Evolutionary conservation across 2,797 vertebrate species (phyloP), one percentile per base, ranked within the genome.

Genomic region (Malacoraja senta): DNA sequence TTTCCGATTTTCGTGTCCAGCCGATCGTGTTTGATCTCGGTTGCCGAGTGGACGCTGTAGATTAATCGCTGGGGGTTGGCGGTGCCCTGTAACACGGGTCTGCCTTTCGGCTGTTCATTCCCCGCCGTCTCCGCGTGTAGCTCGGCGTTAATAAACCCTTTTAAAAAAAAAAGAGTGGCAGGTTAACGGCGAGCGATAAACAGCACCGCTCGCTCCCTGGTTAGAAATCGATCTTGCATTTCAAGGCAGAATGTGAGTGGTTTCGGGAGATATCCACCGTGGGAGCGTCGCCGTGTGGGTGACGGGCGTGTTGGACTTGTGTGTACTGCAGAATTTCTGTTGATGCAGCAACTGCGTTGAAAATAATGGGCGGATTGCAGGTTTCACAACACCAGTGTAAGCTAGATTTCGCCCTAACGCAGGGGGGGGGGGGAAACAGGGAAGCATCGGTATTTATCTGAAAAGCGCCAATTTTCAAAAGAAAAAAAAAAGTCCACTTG

Each of bases 1-100:
- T 97, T 97, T 95, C 97, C 97, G 95, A 98, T 97, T 94, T 97
- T 96, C 94, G 98, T 99, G 95, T 97, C 97, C 96, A 99, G 90
- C 83, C 95, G 95, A 93, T 95, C 96, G 94, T 96, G 98, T 93
- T 95, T 96, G 94, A 97, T 96, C 94, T 99, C 98, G 94, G 97
- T 96, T 84, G 97, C 97, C 0, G 97, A 96, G 94, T 95, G 68
- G 93, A 96, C 97, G 94, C 96, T 96, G 81, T 96, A 96, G 94
- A 98, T 95, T 95, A 99, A 95, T 88, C 97, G 96, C 95, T 97
- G 97, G 72, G 98, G 98, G 94, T 97, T 96, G 83, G 96, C 97
- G 95, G 98, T 94, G 93, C 98, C 96, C n/a, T 96, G 95, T 0
- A 94, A 93, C 7, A 96, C 93, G 88, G 94, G 95, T 94, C 94